These are phyloP conservation scores for Odontesthes bonariensis DNA, from an alignment of 2,113 vertebrate genomes.

Conservation along the genomic window DNA sequence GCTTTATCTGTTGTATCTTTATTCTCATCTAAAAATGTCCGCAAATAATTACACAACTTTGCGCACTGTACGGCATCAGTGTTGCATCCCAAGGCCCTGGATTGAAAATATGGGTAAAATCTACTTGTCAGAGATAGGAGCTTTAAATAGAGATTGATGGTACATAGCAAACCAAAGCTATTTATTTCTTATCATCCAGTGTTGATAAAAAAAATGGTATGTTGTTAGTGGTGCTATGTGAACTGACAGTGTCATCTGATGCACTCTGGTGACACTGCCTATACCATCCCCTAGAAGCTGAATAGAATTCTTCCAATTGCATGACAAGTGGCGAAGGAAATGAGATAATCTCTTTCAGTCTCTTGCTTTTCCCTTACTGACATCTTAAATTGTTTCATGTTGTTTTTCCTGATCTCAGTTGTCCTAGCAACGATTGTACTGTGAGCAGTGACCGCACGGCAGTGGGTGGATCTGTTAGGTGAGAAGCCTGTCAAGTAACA, in stretches of 20 bases:
- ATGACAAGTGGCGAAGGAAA: slow-evolving; percentile 72
- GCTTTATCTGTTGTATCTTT: slow-evolving; percentile 59
- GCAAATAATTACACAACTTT: slow-evolving; percentile 50
- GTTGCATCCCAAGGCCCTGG: not conserved
- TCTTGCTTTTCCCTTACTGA: slow-evolving; percentile 60
- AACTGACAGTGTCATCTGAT: slow-evolving; percentile 6
- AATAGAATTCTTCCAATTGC: slow-evolving; percentile 38
- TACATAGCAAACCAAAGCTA: no score
- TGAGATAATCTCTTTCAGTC: slow-evolving; percentile 74
- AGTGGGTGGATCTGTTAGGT: slow-evolving; percentile 68
- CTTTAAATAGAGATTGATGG: not conserved
- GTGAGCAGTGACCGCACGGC: slow-evolving; percentile 67
- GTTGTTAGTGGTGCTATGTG: slow-evolving; percentile 7
- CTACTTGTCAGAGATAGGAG: not conserved
- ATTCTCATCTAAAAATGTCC: slow-evolving; percentile 62
- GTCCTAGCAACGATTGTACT: slow-evolving; percentile 48
- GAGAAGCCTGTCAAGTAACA: slow-evolving; percentile 55
- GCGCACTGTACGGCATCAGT: slow-evolving; percentile 19
- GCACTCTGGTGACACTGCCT: slow-evolving; percentile 44
- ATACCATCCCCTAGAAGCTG: slow-evolving; percentile 57
- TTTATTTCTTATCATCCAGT: not conserved
- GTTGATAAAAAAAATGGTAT: not conserved
- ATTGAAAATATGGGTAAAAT: not conserved
- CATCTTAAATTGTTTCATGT: slow-evolving; percentile 72
- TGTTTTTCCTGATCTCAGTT: slow-evolving; percentile 74